Base-by-base conservation (phyloP, 2,888 invertebrate genomes). In the Chirona hameri region DNA sequence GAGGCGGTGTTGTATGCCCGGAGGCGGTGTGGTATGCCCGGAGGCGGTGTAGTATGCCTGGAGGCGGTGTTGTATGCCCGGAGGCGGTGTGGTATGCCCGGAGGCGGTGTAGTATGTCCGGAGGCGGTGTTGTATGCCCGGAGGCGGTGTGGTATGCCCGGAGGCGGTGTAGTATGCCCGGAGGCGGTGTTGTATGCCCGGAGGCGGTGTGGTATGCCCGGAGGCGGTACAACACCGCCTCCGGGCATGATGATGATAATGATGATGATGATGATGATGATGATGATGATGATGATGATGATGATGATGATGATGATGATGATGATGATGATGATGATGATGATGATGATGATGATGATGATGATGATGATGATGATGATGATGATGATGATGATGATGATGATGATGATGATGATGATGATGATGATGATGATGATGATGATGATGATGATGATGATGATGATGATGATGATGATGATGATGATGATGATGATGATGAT, bases 331-430 rank as follows among this genome's bases (percentile, higher is more conserved):
- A 79, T 21, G 29, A 79, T 79, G 29, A 79, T 79, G 29, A 15
- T 21, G 27, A 79, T 79, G 29, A 79, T 27, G 27, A 15, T 79
- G 27, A 79, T 79, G 29, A 79, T n/a, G 29, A n/a, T 79, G 27
- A 79, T 79, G 27, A 79, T 79, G 15, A 79, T 79, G 29, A 21
- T 79, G 29, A 79, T 79, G 27, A 79, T 27, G 27, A 79, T 79
- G 15, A 79, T 21, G 29, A 79, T 79, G 29, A 79, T 79, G 29
- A 79, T 79, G 27, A 79, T 79, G 27, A 15, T n/a, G 15, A 79
- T 79, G 29, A 79, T 79, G 27, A 79, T 79, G 27, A 79, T 79
- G 27, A 80, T 80, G 46, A 80, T 80, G 21, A 80, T 31, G 46
- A 31, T 80, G 21, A 29, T 80, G n/a, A 80, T 31, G 48, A 39